Percentiles rank a stretch among this genome's conserved stretches.
phyloP scores from a whole-genome alignment of 2,888 invertebrate genomes.

The Archips crataeganus region DNA sequence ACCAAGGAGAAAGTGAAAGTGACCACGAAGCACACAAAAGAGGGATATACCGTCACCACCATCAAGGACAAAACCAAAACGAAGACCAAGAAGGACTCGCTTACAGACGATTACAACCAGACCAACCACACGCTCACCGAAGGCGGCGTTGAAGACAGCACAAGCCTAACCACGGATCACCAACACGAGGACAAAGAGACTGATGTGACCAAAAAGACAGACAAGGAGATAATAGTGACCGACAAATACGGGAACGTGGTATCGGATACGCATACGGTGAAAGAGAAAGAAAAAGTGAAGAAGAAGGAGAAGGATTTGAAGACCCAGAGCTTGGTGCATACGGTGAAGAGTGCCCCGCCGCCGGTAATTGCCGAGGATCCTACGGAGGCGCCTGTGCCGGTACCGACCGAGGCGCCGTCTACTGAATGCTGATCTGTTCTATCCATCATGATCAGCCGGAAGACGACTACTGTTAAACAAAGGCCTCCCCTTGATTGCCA shows the following conservation, averaged over 20 bases:
- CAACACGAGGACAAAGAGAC: conserved; percentile 17
- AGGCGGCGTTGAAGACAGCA: conserved; percentile 13
- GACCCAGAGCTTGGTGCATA: conserved; percentile 9
- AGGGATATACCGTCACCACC: conserved; percentile 2
- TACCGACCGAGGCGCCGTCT: neutral
- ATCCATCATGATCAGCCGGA: neutral
- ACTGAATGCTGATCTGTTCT: conserved; percentile 8
- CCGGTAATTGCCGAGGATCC: neutral
- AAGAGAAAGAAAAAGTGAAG: conserved; percentile 25
- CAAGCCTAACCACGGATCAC: neutral
- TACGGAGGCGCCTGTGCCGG: neutral
- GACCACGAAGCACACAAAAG: conserved; percentile 10
- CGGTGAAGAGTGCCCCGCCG: conserved; percentile 6
- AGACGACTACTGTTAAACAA: too few relatives aligned
- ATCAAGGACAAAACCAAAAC: conserved; percentile 1
- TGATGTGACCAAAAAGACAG: conserved; percentile 13
- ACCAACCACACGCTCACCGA: conserved; percentile 22
- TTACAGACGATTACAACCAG: conserved; percentile 13
- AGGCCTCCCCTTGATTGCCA: too few relatives aligned
- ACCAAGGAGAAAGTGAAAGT: conserved; percentile 27
- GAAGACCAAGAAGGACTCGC: neutral
- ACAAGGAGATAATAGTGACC: conserved; percentile 24
- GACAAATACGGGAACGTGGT: conserved; percentile 35
- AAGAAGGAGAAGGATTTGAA: conserved; percentile 33
- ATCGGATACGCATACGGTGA: conserved; percentile 26